Base-by-base conservation (phyloP, 2,888 invertebrate genomes). In the Cataglyphis livida region DNA sequence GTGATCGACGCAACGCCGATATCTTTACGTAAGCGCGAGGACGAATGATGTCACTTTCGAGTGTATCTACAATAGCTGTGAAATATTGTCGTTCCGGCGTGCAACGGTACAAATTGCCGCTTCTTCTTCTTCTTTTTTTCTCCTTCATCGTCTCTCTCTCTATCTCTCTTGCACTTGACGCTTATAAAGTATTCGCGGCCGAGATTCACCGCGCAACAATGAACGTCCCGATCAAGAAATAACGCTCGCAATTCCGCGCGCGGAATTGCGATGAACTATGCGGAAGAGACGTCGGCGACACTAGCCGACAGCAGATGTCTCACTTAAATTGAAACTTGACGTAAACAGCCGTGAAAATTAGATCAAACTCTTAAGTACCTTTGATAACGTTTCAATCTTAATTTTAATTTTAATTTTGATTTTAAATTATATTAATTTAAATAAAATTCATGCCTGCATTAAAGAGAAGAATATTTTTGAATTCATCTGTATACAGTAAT, bases 11-110 rank as follows among this genome's bases (percentile, higher is more conserved):
- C 32, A 38, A 75, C 10, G 48, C 32, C 68, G 84, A 90, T 88
- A 84, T 89, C 85, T 92, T 93, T 92, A 93, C 86, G 91, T 92
- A 93, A 93, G 87, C 91, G 35, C 74, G 92, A 93, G 93, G 93
- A 92, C 93, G 85, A 91, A 88, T 93, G 92, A 93, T 93, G 93
- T 93, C 93, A 93, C 89, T 91, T 90, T 87, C 84, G 87, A 68
- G 48, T 82, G 41, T 86, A 86, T 89, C 88, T 86, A 85, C 87
- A 89, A 88, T 88, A 73, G 71, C 73, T 66, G 70, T 73, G 65
- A 84, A 74, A 73, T 82, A 65, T 71, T 83, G 83, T 87, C 78
- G 84, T 75, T n/a, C n/a, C n/a, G n/a, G 84, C 65, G 81, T 62
- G 44, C 79, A 66, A 79, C 62, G 71, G 75, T 85, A 90, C 85